Conservation (phyloP, 2,113 vertebrate genomes). For the Mastomys natalensis region DNA sequence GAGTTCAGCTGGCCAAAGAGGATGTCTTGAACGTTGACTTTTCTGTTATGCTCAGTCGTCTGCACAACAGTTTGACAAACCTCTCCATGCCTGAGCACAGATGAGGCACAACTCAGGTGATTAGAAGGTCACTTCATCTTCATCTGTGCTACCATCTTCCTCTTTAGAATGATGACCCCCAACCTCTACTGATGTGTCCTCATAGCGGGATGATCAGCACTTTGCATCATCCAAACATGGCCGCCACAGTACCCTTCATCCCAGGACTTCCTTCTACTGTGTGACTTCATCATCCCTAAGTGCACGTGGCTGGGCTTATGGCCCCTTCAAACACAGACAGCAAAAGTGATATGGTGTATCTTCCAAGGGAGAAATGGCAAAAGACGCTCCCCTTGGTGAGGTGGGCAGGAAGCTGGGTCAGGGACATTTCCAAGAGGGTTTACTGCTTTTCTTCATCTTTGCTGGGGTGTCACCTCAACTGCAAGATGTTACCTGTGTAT, state of each 20-base stretch:
- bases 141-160: not conserved
- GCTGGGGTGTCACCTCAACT: not conserved
- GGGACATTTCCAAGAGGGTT: too few relatives aligned
- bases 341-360: not conserved
- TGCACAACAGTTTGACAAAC: not conserved
- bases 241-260: not conserved
- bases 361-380: not conserved
- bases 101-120: too few relatives aligned
- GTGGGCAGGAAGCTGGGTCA: not conserved
- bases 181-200: not conserved
- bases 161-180: not conserved
- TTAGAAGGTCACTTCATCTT: not conserved
- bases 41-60: not conserved
- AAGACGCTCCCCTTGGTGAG: not conserved
- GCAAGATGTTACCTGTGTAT: not conserved
- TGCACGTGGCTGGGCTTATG: not conserved
- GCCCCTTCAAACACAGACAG: not conserved
- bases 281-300: not conserved
- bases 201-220: not conserved
- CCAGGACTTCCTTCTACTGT: not conserved
- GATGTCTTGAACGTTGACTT: accelerated
- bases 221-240: not conserved
- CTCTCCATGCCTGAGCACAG: not conserved
- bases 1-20: not conserved
- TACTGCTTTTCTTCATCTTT: not conserved